Conservation (phyloP, 1,140 invertebrate species). For the Drosophila erecta region DNA sequence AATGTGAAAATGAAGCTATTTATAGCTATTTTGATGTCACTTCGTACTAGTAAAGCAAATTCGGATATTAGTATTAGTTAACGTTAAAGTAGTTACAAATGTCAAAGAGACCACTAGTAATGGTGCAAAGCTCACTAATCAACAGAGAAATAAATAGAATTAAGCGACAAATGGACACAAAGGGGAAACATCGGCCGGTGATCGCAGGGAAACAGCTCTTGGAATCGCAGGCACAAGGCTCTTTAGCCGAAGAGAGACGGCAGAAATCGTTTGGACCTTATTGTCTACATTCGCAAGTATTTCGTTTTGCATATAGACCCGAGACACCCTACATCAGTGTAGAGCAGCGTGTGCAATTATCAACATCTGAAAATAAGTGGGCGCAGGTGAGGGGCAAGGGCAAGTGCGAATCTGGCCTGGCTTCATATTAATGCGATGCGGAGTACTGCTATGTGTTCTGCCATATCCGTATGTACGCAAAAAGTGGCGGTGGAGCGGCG, state of each 20-base stretch:
- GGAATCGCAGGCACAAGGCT: conserved; percentile 25
- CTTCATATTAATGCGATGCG: conserved; percentile 32
- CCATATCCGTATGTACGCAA: conserved; percentile 3
- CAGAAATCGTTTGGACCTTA: conserved; percentile 13
- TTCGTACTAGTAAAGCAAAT: too few species aligned
- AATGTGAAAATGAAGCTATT: too few species aligned
- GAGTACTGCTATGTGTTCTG: conserved; percentile 4
- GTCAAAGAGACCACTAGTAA: too few species aligned
- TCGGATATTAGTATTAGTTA: too few species aligned
- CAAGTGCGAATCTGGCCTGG: conserved; percentile 17
- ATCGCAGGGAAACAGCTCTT: conserved; percentile 13
- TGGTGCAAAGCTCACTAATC: neutral
- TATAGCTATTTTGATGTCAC: too few species aligned
- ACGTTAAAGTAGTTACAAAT: too few species aligned
- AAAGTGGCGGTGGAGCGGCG: conserved; percentile 13
- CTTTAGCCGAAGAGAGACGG: neutral
- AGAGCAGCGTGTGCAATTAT: conserved; percentile 49
- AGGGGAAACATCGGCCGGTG: neutral
- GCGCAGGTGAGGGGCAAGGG: conserved; percentile 17
- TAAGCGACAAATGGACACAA: neutral
- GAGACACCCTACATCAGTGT: conserved; percentile 35
- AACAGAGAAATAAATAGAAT: neutral
- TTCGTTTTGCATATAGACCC: conserved; percentile 50
- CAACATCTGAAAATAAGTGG: conserved; percentile 28
- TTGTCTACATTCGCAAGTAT: conserved; percentile 43